Evolutionary conservation across 2,797 vertebrate genomes (phyloP).

Genomic region (Mormyrops boulengeri): DNA sequence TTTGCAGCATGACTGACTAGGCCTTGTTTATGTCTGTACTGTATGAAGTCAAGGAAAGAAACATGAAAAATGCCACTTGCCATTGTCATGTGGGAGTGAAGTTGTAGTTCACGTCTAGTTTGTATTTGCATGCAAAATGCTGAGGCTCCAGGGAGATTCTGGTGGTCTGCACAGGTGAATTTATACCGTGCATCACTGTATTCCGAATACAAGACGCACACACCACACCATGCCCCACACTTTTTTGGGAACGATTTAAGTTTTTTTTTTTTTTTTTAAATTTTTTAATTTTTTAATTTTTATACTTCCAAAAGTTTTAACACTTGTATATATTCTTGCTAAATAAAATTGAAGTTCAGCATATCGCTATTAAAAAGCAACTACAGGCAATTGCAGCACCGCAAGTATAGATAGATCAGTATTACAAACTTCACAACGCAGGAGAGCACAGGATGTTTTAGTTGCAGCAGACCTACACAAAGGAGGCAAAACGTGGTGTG

Average conservation of each 20-base stretch:
- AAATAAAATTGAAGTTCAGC: neutral
- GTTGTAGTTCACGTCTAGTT: neutral
- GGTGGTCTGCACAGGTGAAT: neutral
- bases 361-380: neutral
- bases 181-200: neutral
- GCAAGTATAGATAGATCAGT: neutral
- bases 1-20: neutral
- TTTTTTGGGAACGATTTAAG: neutral
- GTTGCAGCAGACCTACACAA: neutral
- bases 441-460: neutral
- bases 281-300: too few species aligned
- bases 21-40: neutral
- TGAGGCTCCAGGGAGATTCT: neutral
- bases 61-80: neutral
- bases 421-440: neutral
- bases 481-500: neutral
- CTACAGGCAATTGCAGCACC: neutral
- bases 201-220: neutral
- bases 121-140: neutral
- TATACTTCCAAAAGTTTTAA: too few species aligned
- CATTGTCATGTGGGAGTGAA: neutral
- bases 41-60: neutral
- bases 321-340: too few species aligned
- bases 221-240: too few species aligned
- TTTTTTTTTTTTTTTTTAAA: too few species aligned